Evolutionary conservation across 2,113 vertebrate species (phyloP).

Genomic region (Mesembrinibis cayennensis): DNA sequence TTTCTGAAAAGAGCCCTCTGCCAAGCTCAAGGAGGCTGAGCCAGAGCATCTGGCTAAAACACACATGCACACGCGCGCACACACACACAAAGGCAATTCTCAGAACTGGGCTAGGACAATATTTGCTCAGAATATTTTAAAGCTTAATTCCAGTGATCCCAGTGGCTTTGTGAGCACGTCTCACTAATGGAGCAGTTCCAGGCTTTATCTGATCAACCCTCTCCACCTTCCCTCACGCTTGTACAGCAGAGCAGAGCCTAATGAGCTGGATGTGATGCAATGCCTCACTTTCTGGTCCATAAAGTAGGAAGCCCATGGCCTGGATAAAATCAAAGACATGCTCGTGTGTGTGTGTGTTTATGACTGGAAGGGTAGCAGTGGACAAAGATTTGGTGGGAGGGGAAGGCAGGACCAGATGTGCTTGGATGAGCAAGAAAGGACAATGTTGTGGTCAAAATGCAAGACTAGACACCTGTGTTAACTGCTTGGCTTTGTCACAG

Average conservation of each 20-base stretch:
- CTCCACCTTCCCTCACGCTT: neutral
- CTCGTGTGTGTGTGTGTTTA: neutral
- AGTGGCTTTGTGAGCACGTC: neutral
- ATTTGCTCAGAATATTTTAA: slow-evolving; percentile 16
- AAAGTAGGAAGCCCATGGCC: neutral
- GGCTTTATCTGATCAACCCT: neutral
- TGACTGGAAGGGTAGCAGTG: neutral
- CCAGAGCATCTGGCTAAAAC: neutral
- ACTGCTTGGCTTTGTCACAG: neutral
- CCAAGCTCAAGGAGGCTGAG: neutral
- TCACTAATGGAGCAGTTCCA: neutral
- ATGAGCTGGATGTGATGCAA: neutral
- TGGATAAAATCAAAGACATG: neutral
- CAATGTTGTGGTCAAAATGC: neutral
- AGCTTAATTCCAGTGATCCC: neutral
- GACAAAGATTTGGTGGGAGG: neutral
- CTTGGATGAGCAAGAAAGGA: neutral
- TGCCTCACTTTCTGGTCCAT: neutral
- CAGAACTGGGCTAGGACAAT: slow-evolving; percentile 16
- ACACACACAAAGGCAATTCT: neutral
- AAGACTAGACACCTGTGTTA: neutral
- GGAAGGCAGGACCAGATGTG: neutral
- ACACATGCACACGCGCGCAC: neutral
- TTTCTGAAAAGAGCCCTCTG: neutral
- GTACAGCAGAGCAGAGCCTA: neutral